Base-by-base conservation (phyloP, 2,113 vertebrate genomes). In the Aythya baeri region DNA sequence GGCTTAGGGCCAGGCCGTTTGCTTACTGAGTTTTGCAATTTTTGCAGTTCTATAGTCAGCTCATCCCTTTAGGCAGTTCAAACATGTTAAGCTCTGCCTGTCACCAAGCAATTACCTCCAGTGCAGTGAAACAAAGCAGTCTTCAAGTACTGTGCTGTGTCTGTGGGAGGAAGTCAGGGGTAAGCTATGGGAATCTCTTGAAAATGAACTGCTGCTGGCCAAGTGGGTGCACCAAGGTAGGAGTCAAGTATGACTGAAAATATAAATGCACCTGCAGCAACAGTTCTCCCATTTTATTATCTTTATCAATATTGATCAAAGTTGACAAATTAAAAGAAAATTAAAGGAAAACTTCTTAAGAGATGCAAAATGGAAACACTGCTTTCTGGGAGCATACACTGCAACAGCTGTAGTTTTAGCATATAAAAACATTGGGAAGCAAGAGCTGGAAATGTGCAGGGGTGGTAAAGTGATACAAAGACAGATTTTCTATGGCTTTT, bases 51-150 rank as follows among this genome's bases (percentile, higher is more conserved):
- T 68, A 86, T 29, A 36, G 63, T 61, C 59, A 80, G 89, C 52
- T 96, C 89, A 74, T 71, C 59, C 91, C 89, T 88, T 85, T 25
- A 59, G 93, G 91, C 89, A 77, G 82, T 76, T 90, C 46, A 63
- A 86, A 96, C 74, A 63, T 3, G 23, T 89, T 83, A 72, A 71
- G 79, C 85, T 88, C 75, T 93, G 85, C 89, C 85, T 91, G 91
- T 77, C 94, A 89, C 84, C n/a, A 66, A 62, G 84, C 41, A 85
- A 91, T 86, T 96, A 68, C 78, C 67, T 43, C 38, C 80, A 49
- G 81, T n/a, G 46, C 86, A 61, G 34, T 3, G 43, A 71, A 92
- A 91, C 52, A 91, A 76, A 46, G 58, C 57, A 86, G 58, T 34
- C 74, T 89, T 54, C 76, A 92, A 46, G 41, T 29, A 34, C 52